Evolutionary conservation across 2,888 invertebrate genomes (phyloP), one percentile per base, ranked within the genome.

Genomic region (Drosophila pegasa): DNA sequence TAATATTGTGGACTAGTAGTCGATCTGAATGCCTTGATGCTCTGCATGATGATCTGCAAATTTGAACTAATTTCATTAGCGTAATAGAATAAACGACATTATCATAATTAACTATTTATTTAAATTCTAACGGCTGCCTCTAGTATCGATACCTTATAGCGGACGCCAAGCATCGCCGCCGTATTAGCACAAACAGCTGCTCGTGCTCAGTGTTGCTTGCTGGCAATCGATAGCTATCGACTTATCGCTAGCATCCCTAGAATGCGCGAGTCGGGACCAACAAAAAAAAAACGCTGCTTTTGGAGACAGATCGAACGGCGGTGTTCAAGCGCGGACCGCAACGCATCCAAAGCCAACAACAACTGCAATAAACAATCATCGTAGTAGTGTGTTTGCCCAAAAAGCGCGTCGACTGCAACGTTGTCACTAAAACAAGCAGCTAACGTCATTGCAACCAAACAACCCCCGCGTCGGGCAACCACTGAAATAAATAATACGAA

Each of bases 241-340:
- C 67, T 58, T 2, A 2, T 12, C 16, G 8, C 51, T 8, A 14
- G 6, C 61, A 68, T 41, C 55, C 7, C 65, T 65, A 51, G 8
- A n/a, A 45, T 41, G 10, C 52, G 43, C 22, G 45, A 38, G 20
- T 20, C 10, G 29, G 45, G 54, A 38, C 55, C 25, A 61, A 40
- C 14, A 56, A 55, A 64, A 70, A 69, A 47, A 66, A 41, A 70
- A 57, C 66, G 71, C 75, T 58, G 48, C 45, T 43, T 71, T 67
- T 43, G 54, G 45, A 58, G 41, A 61, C 76, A 76, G 60, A 64
- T 72, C 60, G 41, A 76, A 64, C 57, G 60, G 76, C 72, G 68
- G 72, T 64, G 54, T 45, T 51, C 76, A 72, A 56, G 72, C 72
- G 75, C 75, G 76, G 76, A 76, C 57, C 68, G 72, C 63, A 64